Conservation (phyloP, 37 sponge, comb jelly and placozoan species). For the Geodia barretti region DNA sequence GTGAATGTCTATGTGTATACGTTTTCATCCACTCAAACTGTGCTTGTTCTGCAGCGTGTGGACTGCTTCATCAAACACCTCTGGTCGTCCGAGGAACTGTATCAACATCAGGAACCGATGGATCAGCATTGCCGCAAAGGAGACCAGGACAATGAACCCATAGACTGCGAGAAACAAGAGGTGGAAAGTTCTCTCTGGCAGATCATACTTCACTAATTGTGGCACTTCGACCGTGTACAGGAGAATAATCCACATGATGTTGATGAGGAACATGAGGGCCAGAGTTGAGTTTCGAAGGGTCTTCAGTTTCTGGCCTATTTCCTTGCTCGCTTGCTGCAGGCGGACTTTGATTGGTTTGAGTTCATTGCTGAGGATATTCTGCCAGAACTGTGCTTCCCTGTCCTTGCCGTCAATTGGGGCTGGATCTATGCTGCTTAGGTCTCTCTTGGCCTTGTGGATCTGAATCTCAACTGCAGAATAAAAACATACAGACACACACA, state of each 20-base stretch:
- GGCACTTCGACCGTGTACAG: constrained; percentile 37
- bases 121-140: constrained; percentile 56
- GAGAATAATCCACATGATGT: constrained; percentile 75
- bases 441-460: constrained; percentile 33
- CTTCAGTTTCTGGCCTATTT: constrained; percentile 42
- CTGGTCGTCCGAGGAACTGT: constrained; percentile 57
- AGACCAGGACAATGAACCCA: constrained; percentile 52
- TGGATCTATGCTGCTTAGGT: constrained; percentile 4
- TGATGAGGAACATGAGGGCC: constrained; percentile 52
- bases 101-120: constrained; percentile 66
- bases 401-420: background rate
- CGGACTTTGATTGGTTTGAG: constrained; percentile 45
- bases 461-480: constrained; percentile 37
- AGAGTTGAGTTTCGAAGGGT: constrained; percentile 55
- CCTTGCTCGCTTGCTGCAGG: constrained; percentile 24
- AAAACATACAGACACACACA: background rate
- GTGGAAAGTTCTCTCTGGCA: constrained; percentile 41
- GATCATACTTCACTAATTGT: constrained; percentile 6
- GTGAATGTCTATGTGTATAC: no score
- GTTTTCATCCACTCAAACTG: no score
- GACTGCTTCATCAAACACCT: background rate
- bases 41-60: no score
- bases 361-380: background rate
- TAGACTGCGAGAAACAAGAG: constrained; percentile 62
- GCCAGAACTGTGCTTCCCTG: constrained; percentile 58